Conservation (phyloP, 2,888 invertebrate species). For the Iselma pallidipennis region DNA sequence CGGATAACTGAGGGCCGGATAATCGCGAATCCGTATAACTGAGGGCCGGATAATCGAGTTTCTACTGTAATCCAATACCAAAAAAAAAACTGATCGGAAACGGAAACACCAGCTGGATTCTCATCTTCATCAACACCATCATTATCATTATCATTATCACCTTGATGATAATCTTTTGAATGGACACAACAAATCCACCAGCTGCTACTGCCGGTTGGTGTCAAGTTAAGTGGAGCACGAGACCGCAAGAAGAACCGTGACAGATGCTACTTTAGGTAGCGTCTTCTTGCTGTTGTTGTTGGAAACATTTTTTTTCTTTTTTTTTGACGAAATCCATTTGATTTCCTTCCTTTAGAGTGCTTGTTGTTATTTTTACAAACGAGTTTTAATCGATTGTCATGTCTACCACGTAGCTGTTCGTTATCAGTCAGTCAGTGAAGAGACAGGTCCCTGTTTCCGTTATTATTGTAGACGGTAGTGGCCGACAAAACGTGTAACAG, state of each 20-base stretch:
- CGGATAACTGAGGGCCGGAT: too few species aligned
- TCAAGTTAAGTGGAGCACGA: constrained; percentile 1
- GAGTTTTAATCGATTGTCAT: constrained; percentile 2
- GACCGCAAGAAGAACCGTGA: constrained; percentile 8
- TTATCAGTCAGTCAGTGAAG: background rate
- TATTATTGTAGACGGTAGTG: background rate
- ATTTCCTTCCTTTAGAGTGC: background rate
- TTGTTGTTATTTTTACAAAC: background rate
- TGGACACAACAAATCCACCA: background rate
- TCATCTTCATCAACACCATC: too few species aligned
- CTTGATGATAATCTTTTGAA: background rate
- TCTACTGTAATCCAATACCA: too few species aligned
- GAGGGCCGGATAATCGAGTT: too few species aligned
- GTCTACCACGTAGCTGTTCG: background rate
- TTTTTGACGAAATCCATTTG: background rate
- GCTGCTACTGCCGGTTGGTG: too few species aligned
- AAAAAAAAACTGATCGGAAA: too few species aligned
- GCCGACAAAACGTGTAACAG: background rate
- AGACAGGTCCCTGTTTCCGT: constrained; percentile 3
- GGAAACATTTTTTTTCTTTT: background rate
- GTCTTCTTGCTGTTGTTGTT: background rate
- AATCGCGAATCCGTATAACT: too few species aligned
- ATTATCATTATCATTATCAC: too few species aligned
- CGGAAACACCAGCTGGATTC: background rate
- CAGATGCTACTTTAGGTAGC: background rate